Base-by-base conservation (phyloP, 2,888 invertebrate species). In the Harpalus rubripes region DNA sequence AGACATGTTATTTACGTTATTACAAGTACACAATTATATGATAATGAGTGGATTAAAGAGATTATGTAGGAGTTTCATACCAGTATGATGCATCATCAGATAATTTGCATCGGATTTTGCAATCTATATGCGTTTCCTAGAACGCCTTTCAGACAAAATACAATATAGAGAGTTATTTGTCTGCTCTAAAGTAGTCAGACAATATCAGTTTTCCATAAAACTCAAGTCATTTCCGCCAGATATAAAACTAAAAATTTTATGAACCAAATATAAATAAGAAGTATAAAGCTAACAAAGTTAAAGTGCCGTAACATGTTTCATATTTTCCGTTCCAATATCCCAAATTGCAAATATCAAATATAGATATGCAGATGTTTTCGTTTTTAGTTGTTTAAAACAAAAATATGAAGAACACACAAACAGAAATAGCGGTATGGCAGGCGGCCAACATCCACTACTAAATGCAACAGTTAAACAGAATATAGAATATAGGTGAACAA, bases 401-500 rank as follows among this genome's bases (percentile, higher is more conserved):
- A 58, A 78, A 78, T 56, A 32, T 32, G 15, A 78, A 58, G 32
- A 18, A 26, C 10, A 10, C 41, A 74, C 52, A 72, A 10, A 78
- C 78, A 56, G 78, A 78, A 78, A 78, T 78, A 78, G 78, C 26
- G 16, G 15, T 12, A 52, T 78, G 78, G 78, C 56, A 26, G 15
- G 3, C 7, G 26, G 78, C 78, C 78, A 78, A 78, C 6, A 32
- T 58, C 56, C 26, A 56, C 56, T 26, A 76, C 18, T 72, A 72
- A 41, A 41, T 52, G 76, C 56, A 32, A 78, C 22, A 78, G 76
- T 18, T 72, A 41, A 44, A 58, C 58, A 22, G 78, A 58, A 78
- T 22, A 78, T 78, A 78, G 78, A 58, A 78, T 22, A 78, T 78
- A 78, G 78, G 78, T 78, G 78, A 78, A 78, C 58, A 78, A 26